Base-by-base conservation (phyloP, 2,113 vertebrate species). In the Epinephelus cyanopodus region DNA sequence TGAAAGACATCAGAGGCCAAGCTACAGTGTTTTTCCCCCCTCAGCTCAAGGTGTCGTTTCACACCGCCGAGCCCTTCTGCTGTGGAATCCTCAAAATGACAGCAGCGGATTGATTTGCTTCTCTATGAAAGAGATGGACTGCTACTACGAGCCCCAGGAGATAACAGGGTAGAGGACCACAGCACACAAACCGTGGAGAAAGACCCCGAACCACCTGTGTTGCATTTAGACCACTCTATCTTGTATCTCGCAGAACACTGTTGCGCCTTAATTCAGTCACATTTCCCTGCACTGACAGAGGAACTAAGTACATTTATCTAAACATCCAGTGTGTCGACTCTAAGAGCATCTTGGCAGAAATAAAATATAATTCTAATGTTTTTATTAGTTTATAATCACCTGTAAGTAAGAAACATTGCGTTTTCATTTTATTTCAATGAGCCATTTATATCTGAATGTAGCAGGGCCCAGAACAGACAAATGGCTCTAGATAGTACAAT, bases 1-100 rank as follows among this genome's bases (percentile, higher is more conserved):
- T 93, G 93, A 94, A 90, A 87, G 79, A 92, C 88, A 92, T 94
- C 91, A 94, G 91, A 91, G 90, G 79, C 79, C 66, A 37, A 63
- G 66, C 88, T 74, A 3, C 68, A 66, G 72, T 63, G 87, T 90
- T 77, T 74, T 65, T 10, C 13, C 19, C 68, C 71, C 62, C 78
- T 71, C 77, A 11, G 71, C 78, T 87, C 76, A 85, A 91, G 90
- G 89, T 93, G 92, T 94, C 74, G 74, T 89, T 88, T 93, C 90
- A 92, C 91, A 74, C 91, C 47, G 27, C 62, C 4, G 29, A 74
- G 74, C 64, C 63, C 81, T 71, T 90, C 89, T 81, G 74, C 79
- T 54, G 75, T 60, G 82, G 85, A 87, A 85, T 93, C 88, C 74
- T 75, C 62, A 27, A 18, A 56, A 52, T 90, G 91, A 92, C 92